phyloP scores from a whole-genome alignment of 2,113 vertebrate species.

The Kryptolebias marmoratus region DNA sequence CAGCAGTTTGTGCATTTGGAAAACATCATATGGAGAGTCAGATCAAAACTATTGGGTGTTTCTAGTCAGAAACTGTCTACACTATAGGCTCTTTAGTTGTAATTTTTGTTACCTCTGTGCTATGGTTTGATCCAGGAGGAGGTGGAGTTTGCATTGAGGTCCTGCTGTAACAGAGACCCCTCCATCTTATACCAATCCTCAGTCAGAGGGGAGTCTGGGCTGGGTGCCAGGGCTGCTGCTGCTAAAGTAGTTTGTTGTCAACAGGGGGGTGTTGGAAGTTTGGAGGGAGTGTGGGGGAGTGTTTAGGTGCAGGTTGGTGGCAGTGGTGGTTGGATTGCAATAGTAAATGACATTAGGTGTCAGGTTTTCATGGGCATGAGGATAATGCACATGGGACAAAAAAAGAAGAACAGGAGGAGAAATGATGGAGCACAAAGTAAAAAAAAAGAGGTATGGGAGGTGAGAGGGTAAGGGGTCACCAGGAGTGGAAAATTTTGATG shows the following conservation, averaged over 20 bases:
- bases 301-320: slow-evolving; percentile 72
- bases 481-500: neutral
- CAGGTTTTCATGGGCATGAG: slow-evolving; percentile 61
- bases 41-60: slow-evolving; percentile 25
- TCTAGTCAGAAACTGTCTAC: slow-evolving; percentile 6
- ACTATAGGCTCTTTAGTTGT: slow-evolving; percentile 12
- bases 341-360: slow-evolving; percentile 66
- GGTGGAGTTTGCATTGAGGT: slow-evolving; percentile 87
- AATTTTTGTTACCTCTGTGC: slow-evolving; percentile 74
- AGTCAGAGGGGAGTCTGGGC: slow-evolving; percentile 81
- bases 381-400: slow-evolving; percentile 43
- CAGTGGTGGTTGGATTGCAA: slow-evolving; percentile 68
- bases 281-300: slow-evolving; percentile 73
- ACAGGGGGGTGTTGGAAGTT: slow-evolving; percentile 67
- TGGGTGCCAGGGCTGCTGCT: slow-evolving; percentile 77
- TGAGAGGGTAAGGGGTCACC: neutral
- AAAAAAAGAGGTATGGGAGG: slow-evolving; percentile 3
- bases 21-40: slow-evolving; percentile 43
- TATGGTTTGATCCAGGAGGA: slow-evolving; percentile 86
- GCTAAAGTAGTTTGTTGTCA: slow-evolving; percentile 66
- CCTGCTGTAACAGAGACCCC: slow-evolving; percentile 84
- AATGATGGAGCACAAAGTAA: slow-evolving; percentile 32
- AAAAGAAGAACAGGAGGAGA: neutral
- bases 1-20: slow-evolving; percentile 10
- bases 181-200: slow-evolving; percentile 84